phyloP scores from a whole-genome alignment of 2,888 invertebrate genomes.

The Heliconius hortense region DNA sequence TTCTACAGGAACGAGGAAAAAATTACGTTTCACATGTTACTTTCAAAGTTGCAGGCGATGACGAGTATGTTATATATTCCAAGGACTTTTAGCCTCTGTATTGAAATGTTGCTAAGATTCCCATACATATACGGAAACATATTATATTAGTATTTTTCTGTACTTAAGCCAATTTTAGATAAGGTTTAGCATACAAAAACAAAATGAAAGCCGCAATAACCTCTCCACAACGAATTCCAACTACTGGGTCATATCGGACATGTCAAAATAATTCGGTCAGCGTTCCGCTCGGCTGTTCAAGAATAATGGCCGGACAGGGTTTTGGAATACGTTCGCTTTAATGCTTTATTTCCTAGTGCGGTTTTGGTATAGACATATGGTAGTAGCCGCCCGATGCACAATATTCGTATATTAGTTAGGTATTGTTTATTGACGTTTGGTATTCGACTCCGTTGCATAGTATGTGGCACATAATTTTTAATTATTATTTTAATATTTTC shows the following conservation, averaged over 20 bases:
- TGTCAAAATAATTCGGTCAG: constrained; percentile 28
- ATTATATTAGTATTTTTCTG: not conserved
- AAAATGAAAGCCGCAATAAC: not conserved
- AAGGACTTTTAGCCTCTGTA: too few species aligned
- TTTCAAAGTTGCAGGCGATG: too few species aligned
- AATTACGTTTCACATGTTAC: too few species aligned
- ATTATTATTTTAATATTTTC: not conserved
- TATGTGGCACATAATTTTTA: not conserved
- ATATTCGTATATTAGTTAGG: constrained; percentile 8
- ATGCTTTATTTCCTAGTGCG: constrained; percentile 30
- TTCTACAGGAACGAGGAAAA: too few species aligned
- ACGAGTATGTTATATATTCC: too few species aligned
- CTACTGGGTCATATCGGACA: constrained; percentile 17
- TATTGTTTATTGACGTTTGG: not conserved
- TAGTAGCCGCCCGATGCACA: not conserved
- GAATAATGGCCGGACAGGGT: constrained; percentile 33
- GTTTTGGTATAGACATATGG: constrained; percentile 19
- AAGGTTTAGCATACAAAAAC: not conserved
- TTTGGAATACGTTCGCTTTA: constrained; percentile 26
- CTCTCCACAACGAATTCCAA: not conserved
- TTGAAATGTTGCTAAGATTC: too few species aligned
- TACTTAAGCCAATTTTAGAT: not conserved
- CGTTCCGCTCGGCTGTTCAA: constrained; percentile 27
- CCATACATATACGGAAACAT: too few species aligned
- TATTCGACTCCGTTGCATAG: not conserved